Evolutionary conservation across 92 coral and sea anemone species (phyloP).

Genomic region (Diadumene lineata): DNA sequence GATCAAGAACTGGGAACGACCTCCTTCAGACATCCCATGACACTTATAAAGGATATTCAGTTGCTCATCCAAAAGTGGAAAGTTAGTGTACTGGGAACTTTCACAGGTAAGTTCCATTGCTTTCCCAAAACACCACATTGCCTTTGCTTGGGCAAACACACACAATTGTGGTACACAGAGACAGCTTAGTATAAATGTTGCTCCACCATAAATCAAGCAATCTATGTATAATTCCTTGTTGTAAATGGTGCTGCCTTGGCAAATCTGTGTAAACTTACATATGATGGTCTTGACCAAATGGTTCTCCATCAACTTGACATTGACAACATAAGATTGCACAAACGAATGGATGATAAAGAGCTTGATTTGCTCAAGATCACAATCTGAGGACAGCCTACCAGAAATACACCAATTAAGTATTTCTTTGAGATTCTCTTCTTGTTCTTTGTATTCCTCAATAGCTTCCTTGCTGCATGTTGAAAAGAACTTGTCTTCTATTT

Average conservation of each 20-base stretch:
- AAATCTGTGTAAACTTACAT: slow-evolving; percentile 30
- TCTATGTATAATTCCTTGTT: slow-evolving; percentile 20
- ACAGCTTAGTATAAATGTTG: slow-evolving; percentile 40
- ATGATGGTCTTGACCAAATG: slow-evolving; percentile 42
- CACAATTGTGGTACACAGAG: slow-evolving; percentile 37
- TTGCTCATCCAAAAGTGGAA: not conserved
- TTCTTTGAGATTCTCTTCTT: slow-evolving; percentile 55
- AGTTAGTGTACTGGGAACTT: not conserved
- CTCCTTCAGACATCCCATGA: not conserved
- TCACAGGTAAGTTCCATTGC: slow-evolving; percentile 6
- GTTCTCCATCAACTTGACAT: slow-evolving; percentile 48
- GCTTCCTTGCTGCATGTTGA: slow-evolving; percentile 39
- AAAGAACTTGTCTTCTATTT: slow-evolving; percentile 32
- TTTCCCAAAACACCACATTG: slow-evolving; percentile 15
- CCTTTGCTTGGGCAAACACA: slow-evolving; percentile 23
- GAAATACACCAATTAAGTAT: slow-evolving; percentile 43
- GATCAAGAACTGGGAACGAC: slow-evolving; percentile 39
- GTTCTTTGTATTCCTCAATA: slow-evolving; percentile 33
- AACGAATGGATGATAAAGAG: slow-evolving; percentile 32
- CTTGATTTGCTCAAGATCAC: not conserved
- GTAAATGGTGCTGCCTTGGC: not conserved
- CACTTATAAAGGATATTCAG: not conserved
- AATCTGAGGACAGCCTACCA: not conserved
- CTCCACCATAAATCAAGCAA: slow-evolving; percentile 49
- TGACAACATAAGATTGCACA: slow-evolving; percentile 34